Evolutionary conservation across 2,888 invertebrate genomes (phyloP).

Genomic region (Leucoptera coffeella): DNA sequence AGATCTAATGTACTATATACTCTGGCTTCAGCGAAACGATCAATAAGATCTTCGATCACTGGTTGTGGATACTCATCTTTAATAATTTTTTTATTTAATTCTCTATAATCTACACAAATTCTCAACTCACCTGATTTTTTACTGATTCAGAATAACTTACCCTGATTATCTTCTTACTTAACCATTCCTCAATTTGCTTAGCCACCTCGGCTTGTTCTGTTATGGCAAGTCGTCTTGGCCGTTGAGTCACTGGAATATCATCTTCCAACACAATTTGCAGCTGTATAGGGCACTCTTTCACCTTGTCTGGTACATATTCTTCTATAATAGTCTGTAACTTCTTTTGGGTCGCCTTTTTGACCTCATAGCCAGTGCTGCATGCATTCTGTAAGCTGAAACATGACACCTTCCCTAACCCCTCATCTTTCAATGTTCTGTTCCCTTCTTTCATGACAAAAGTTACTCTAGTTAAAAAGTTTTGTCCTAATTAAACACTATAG

Average conservation of each 20-base stretch:
- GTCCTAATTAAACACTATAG: conserved; percentile 5
- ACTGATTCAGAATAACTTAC: too few relatives aligned
- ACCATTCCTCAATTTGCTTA: background rate
- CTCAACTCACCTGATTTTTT: background rate
- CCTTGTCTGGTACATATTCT: conserved; percentile 1
- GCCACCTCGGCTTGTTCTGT: background rate
- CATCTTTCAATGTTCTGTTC: conserved; percentile 1
- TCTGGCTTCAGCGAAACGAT: background rate
- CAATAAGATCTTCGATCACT: conserved; percentile 1
- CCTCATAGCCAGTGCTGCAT: too few relatives aligned
- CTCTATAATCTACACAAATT: conserved; percentile 2
- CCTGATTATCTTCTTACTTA: too few relatives aligned
- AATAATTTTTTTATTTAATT: conserved; percentile 1
- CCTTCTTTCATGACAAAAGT: conserved; percentile 3
- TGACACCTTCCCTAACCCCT: background rate
- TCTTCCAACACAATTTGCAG: conserved; percentile 1
- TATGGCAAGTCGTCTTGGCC: conserved; percentile 1
- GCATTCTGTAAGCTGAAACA: conserved; percentile 2
- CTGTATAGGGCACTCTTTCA: background rate
- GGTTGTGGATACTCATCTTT: conserved; percentile 2
- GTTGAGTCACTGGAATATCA: background rate
- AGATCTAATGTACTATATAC: conserved; percentile 1
- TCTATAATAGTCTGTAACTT: too few relatives aligned
- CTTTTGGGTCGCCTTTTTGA: too few relatives aligned
- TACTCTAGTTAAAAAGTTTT: conserved; percentile 4